Conservation (phyloP, 2,797 vertebrate species). For the Falco cherrug region DNA sequence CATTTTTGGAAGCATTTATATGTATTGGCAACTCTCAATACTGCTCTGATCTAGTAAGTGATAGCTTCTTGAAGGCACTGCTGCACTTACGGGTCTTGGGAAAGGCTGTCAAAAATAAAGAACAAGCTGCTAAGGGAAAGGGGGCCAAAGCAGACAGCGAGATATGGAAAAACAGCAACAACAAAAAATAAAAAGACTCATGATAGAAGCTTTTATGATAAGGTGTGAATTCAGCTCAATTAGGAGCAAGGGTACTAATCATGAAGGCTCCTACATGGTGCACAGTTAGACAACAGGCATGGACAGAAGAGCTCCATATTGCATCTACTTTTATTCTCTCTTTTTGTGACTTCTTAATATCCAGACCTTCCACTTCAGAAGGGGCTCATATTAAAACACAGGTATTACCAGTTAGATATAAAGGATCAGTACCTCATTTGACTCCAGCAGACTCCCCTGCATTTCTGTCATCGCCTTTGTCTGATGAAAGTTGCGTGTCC, state of each 20-base stretch:
- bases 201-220: neutral
- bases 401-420: neutral
- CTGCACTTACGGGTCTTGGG: neutral
- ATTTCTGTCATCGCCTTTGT: conserved; percentile 73
- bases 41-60: neutral
- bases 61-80: neutral
- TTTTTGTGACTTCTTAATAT: neutral
- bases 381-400: neutral
- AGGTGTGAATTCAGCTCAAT: neutral
- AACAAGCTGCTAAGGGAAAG: neutral
- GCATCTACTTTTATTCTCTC: neutral
- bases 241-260: neutral
- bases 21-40: rapidly evolving
- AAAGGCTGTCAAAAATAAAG: neutral
- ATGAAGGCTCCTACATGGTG: neutral
- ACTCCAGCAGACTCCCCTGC: conserved; percentile 71
- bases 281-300: conserved; percentile 27
- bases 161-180: neutral
- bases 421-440: conserved; percentile 61
- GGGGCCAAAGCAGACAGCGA: neutral
- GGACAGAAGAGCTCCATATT: conserved; percentile 23
- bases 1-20: neutral
- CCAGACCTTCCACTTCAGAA: neutral
- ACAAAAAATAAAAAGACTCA: neutral
- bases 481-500: conserved; percentile 62